A percentile compares a stretch with the other conserved stretches of the same genome.
Conservation (phyloP, 2,888 invertebrate genomes). For the Lottia gigantea region DNA sequence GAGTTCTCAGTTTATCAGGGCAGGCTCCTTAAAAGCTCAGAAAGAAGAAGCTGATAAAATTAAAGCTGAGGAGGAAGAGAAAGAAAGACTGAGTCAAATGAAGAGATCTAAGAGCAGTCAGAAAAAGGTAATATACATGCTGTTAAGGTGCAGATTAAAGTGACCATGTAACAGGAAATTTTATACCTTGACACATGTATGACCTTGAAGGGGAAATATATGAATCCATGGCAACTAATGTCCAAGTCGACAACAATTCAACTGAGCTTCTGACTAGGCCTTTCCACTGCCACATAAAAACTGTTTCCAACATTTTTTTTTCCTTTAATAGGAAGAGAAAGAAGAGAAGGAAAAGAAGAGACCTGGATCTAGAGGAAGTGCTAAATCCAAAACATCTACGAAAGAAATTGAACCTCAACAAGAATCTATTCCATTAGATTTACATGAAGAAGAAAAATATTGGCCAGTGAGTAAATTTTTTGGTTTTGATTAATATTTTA, state of each 20-base stretch:
- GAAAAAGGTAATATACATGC: slow-evolving; percentile 44
- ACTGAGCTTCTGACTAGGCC: no score
- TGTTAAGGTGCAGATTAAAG: no score
- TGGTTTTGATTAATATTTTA: background rate
- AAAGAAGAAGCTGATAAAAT: slow-evolving; percentile 60
- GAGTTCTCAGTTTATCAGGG: slow-evolving; percentile 52
- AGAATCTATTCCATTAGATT: slow-evolving; percentile 24
- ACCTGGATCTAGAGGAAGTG: slow-evolving; percentile 55
- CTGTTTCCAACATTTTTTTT: no score
- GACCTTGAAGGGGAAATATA: no score
- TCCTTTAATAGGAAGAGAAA: slow-evolving; percentile 35
- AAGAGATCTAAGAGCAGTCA: slow-evolving; percentile 53
- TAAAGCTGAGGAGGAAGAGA: slow-evolving; percentile 62
- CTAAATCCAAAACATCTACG: slow-evolving; percentile 50
- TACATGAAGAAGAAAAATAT: slow-evolving; percentile 41
- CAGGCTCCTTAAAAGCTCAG: slow-evolving; percentile 62
- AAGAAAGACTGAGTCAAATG: slow-evolving; percentile 54
- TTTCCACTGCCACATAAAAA: no score
- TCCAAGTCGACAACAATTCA: no score
- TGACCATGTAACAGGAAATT: no score
- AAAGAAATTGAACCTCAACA: slow-evolving; percentile 31
- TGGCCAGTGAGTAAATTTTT: slow-evolving; percentile 53
- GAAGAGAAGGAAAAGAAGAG: slow-evolving; percentile 49
- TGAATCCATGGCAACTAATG: no score
- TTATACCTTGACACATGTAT: no score